Base-by-base conservation (phyloP, 2,113 vertebrate species). In the Sphaerodactylus townsendi region DNA sequence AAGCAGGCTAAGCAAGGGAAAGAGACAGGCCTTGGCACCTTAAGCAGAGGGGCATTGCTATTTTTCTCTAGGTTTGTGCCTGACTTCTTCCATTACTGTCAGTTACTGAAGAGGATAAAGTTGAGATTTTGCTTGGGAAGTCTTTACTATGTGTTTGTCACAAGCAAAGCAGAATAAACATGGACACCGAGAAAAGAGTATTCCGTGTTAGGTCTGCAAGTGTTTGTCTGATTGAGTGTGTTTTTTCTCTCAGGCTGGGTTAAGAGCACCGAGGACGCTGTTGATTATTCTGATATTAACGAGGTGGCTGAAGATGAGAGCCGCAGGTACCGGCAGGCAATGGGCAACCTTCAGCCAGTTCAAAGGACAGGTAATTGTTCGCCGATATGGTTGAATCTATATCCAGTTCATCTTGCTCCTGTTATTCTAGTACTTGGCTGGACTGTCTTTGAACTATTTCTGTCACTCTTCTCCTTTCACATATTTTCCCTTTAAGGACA, bases 241-340 rank as follows among this genome's bases (percentile, higher is more conserved):
- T 65, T 62, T 87, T 9, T 87, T 66, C 82, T 66, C 88, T 11
- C 77, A 99, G 99, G 98, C 62, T 99, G 99, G 99, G 96, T 99
- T 90, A 98, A 98, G 93, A 99, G 98, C 90, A 99, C 97, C 0
- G 98, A 98, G 48, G 98, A 99, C 95, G 98, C 99, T 33, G 96
- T 99, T 71, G 99, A 99, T 94, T 99, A 99, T 90, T 99, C 98
- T 28, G 99, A 99, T 88, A 99, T 99, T 90, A 99, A 94, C 11
- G 99, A 99, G 80, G 98, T 99, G 84, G 98, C 98, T 73, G 98
- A 99, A 91, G 98, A 99, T 92, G 99, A 99, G 94, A 98, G 98
- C 56, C 97, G 97, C 73, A 98, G 98, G 91, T 99, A 98, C 69
- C 97, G 97, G 78, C 98, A 99, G 92, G 97, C 97, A 0, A 98